Evolutionary conservation across 2,113 vertebrate genomes (phyloP).

Genomic region (Odocoileus hemionus): DNA sequence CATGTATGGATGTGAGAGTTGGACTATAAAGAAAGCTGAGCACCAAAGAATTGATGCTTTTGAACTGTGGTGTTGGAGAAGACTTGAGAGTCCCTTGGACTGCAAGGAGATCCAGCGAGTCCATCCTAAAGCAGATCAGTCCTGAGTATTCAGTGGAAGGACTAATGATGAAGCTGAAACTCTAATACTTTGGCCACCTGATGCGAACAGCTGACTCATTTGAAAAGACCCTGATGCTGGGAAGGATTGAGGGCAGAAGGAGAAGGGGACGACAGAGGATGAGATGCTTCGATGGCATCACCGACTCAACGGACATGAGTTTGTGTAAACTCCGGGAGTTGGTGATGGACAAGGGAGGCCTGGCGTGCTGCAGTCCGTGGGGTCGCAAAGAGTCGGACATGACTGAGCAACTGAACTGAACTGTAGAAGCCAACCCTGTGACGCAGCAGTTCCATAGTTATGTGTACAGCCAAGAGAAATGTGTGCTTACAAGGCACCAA

Average conservation of each 20-base stretch:
- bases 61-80: neutral
- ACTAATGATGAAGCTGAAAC: neutral
- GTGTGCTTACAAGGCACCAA: neutral
- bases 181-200: neutral
- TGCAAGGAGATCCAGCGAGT: neutral
- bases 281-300: neutral
- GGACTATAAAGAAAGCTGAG: neutral
- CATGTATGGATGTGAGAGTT: neutral
- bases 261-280: neutral
- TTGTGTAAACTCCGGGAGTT: neutral
- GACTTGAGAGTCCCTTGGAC: neutral
- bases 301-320: neutral
- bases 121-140: neutral
- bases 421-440: neutral
- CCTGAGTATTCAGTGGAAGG: neutral
- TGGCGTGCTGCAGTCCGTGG: neutral
- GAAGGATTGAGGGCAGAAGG: neutral
- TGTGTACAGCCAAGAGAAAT: neutral
- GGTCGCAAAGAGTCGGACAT: neutral
- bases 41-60: neutral
- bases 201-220: neutral
- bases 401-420: neutral
- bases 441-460: neutral
- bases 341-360: neutral
- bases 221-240: neutral